Conservation (phyloP, 2,113 vertebrate genomes). For the Gymnogyps californianus region DNA sequence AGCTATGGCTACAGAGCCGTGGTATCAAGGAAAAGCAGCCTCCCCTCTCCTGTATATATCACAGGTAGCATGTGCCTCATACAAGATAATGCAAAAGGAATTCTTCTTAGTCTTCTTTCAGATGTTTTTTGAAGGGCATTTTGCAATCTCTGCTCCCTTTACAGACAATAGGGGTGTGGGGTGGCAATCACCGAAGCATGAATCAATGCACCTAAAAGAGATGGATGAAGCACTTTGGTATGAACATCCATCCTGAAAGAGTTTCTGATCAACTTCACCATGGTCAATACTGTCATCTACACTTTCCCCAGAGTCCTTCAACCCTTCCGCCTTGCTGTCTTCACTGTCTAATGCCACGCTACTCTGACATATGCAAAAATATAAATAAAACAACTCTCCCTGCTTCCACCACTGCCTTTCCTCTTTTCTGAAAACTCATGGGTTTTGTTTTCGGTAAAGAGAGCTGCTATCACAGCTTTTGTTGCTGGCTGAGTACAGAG, state of each 20-base stretch:
- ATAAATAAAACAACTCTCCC: not conserved
- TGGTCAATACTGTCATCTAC: not conserved
- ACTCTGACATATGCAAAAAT: not conserved
- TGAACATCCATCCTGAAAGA: not conserved
- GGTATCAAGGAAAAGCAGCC: not conserved
- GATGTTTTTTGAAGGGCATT: not conserved
- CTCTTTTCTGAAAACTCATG: not conserved
- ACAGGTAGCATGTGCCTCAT: not conserved
- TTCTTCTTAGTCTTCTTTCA: not conserved
- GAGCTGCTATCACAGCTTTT: not conserved
- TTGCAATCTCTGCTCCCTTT: not conserved
- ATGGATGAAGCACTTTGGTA: not conserved
- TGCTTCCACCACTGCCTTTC: not conserved
- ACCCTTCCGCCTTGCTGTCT: not conserved
- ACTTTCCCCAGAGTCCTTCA: not conserved
- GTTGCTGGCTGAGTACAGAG: not conserved
- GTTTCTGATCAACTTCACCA: not conserved
- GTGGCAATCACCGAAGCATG: not conserved
- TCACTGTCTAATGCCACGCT: not conserved
- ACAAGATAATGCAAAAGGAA: fast-evolving
- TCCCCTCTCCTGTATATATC: not conserved
- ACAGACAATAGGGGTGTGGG: not conserved
- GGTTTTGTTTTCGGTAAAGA: not conserved
- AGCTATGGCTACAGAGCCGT: not conserved
- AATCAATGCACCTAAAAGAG: not conserved